Conservation (phyloP, 2,113 vertebrate genomes). For the Microcebus griseorufus region DNA sequence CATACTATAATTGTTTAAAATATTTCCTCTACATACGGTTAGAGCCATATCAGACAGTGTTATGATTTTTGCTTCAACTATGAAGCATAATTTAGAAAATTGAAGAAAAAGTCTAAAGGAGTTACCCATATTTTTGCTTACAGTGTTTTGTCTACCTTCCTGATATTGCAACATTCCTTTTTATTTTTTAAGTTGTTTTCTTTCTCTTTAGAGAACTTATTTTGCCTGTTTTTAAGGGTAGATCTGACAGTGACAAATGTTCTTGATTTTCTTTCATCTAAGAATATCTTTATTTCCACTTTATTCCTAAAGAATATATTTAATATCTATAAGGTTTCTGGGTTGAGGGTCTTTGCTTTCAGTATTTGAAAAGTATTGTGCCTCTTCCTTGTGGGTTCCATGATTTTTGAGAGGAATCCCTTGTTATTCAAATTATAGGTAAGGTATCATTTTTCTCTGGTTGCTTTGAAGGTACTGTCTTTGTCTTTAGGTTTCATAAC, state of each 20-base stretch:
- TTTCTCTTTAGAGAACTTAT: background rate
- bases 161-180: background rate
- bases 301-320: background rate
- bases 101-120: background rate
- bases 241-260: background rate
- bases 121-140: background rate
- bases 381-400: background rate
- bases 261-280: background rate
- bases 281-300: background rate
- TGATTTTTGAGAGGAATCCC: background rate
- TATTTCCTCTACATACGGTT: background rate
- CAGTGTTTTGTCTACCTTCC: background rate
- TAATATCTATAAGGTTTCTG: background rate
- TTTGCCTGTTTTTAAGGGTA: background rate
- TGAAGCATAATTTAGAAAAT: background rate
- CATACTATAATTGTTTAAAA: background rate
- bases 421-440: background rate
- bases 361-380: background rate
- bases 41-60: background rate
- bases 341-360: background rate
- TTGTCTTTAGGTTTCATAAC: background rate
- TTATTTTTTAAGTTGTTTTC: background rate
- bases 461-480: background rate
- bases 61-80: background rate
- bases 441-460: background rate